Evolutionary conservation across 2,888 invertebrate genomes (phyloP), one percentile per base, ranked within the genome.

Genomic region (Plebejus melissa): DNA sequence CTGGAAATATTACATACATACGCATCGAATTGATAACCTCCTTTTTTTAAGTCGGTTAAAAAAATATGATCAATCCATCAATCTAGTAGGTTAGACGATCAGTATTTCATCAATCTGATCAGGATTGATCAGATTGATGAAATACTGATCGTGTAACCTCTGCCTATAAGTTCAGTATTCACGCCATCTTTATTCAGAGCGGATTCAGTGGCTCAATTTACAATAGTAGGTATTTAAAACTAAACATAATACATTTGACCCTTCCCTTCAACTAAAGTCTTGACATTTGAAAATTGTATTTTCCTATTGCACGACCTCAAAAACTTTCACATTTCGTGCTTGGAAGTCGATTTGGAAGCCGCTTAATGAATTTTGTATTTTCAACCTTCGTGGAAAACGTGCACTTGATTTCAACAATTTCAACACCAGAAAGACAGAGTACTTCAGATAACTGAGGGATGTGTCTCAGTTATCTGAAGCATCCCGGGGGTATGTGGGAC

Each of bases 241-340:
- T 11, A 11, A 36, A 16, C n/a, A 13, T 36, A 74, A 74, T 7
- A 41, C 72, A 72, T 74, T 65, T 54, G 74, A 76, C 74, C 76
- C 76, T 75, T 74, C 50, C 74, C 71, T 74, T 76, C 74, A 50
- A 69, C 54, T 69, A 54, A 41, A 58, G 74, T 76, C 77, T 76
- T 80, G 80, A 80, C 80, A 80, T 80, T 80, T 79, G 74, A 77
- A 69, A 74, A 74, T 76, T 32, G 36, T 65, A 76, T 75, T 72
- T 78, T 77, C 79, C 75, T 76, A 75, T 77, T 76, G 76, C 76
- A 70, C 77, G 77, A 76, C 76, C 77, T 79, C 69, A 54, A 74
- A 77, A 76, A 76, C 77, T 70, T 71, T 79, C 79, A 78, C 79
- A 78, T 80, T 80, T 80, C 80, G 76, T 79, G 79, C 74, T 69